Percentiles rank a stretch among this genome's conserved stretches.
Evolutionary conservation across 1,140 invertebrate genomes (phyloP).

Genomic region (Ptiloglossa arizonensis): DNA sequence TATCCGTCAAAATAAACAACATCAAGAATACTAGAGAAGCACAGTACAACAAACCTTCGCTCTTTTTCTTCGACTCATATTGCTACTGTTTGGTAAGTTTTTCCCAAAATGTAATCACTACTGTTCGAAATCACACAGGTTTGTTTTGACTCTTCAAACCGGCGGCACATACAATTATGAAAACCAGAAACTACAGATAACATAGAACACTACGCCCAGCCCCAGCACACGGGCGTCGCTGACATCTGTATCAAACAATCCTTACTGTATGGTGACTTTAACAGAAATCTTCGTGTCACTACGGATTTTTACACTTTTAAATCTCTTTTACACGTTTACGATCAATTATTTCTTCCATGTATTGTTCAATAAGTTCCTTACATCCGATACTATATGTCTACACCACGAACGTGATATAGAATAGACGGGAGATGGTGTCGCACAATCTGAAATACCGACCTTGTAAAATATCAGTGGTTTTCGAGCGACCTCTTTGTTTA

Average conservation of each 20-base stretch:
- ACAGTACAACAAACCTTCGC: slow-evolving; percentile 81
- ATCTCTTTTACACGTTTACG: too few relatives aligned
- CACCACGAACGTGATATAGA: too few relatives aligned
- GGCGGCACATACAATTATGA: slow-evolving; percentile 61
- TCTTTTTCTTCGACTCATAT: slow-evolving; percentile 87
- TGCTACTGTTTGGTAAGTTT: slow-evolving; percentile 48
- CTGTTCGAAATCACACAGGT: slow-evolving; percentile 41
- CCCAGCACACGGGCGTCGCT: background rate
- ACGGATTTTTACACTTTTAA: too few relatives aligned
- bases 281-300: background rate
- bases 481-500: too few relatives aligned
- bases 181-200: slow-evolving; percentile 25
- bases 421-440: too few relatives aligned
- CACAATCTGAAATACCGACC: too few relatives aligned
- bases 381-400: too few relatives aligned
- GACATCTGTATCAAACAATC: slow-evolving; percentile 20
- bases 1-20: background rate
- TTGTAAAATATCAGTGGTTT: too few relatives aligned
- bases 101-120: background rate
- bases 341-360: background rate
- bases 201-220: background rate
- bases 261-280: background rate
- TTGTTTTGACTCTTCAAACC: slow-evolving; percentile 77
- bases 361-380: background rate
- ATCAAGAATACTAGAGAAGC: background rate